These are phyloP conservation scores for Latrodectus elegans DNA, from an alignment of 2,888 invertebrate genomes.

Conservation along the genomic window DNA sequence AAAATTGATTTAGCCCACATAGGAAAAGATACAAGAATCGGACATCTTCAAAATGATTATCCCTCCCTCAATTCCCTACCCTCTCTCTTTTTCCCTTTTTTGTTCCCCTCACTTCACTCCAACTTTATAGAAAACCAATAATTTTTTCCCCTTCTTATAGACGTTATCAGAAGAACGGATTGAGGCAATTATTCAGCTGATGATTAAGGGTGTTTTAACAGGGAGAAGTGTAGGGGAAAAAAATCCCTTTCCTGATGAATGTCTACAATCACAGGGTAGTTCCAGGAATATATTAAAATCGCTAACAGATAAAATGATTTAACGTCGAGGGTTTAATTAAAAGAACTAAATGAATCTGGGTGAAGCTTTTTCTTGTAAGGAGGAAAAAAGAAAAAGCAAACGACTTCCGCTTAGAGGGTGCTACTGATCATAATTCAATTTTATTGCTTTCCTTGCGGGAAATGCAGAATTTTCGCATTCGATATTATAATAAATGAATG, in stretches of 20 bases:
- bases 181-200: conserved; percentile 21
- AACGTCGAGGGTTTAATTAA: conserved; percentile 7
- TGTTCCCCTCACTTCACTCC: background rate
- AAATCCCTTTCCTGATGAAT: background rate
- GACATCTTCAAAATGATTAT: no score
- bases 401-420: no score
- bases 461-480: no score
- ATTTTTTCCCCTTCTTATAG: background rate
- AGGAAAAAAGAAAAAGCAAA: background rate
- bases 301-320: conserved; percentile 27
- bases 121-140: conserved; percentile 34
- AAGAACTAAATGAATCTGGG: background rate
- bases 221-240: background rate
- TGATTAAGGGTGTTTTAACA: conserved; percentile 33
- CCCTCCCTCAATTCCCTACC: no score
- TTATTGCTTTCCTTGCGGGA: no score
- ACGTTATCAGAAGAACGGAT: conserved; percentile 18
- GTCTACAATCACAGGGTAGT: conserved; percentile 6
- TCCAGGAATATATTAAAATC: background rate
- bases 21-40: no score
- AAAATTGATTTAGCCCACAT: no score
- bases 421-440: no score
- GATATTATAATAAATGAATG: no score
- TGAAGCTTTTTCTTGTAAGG: background rate
- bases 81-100: background rate